A percentile compares a stretch with the other conserved stretches of the same genome.
Evolutionary conservation across 2,113 vertebrate genomes (phyloP).

Genomic region (Cygnus atratus): DNA sequence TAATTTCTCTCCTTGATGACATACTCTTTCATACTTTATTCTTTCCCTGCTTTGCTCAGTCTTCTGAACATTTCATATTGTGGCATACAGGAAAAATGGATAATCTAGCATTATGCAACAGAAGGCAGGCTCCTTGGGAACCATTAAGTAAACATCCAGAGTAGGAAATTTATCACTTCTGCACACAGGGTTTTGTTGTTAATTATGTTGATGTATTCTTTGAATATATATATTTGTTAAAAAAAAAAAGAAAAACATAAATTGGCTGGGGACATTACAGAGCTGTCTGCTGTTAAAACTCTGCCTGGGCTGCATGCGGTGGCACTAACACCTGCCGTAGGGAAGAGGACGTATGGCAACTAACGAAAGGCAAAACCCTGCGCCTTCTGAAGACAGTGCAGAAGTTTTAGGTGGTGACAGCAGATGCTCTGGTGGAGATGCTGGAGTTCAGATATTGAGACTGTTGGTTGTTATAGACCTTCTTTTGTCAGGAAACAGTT

Average conservation of each 20-base stretch:
- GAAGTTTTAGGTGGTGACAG: not conserved
- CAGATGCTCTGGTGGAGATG: not conserved
- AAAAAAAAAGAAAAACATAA: not conserved
- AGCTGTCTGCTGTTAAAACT: not conserved
- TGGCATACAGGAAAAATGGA: not conserved
- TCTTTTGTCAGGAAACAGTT: not conserved
- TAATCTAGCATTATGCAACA: not conserved
- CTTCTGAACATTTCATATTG: not conserved
- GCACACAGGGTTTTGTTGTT: not conserved
- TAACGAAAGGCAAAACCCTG: not conserved
- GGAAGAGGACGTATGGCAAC: not conserved
- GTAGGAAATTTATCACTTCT: not conserved
- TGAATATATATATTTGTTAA: not conserved
- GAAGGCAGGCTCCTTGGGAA: constrained; percentile 10
- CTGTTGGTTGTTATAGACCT: not conserved
- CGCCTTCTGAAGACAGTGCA: not conserved
- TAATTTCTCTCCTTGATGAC: not conserved
- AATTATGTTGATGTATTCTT: not conserved
- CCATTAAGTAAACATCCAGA: constrained; percentile 2
- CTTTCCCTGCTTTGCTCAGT: not conserved
- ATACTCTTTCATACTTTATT: not conserved
- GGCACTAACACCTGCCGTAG: not conserved
- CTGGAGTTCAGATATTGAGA: rapidly evolving
- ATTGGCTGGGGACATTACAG: not conserved
- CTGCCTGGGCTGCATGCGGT: not conserved